Conservation (phyloP, 2,888 invertebrate species). For the Ctena decussata region DNA sequence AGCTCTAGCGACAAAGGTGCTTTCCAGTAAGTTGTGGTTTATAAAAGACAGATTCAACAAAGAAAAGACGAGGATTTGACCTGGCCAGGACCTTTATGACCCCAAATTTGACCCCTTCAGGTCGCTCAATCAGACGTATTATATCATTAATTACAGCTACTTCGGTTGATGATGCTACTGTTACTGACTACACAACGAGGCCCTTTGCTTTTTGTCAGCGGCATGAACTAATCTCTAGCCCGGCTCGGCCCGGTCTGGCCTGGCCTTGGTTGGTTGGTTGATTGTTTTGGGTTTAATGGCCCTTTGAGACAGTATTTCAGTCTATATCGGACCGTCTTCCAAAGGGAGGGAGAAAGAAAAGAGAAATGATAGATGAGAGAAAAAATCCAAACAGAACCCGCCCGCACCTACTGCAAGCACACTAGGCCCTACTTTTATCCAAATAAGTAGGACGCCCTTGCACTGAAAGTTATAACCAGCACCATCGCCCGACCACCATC, state of each 20-base stretch:
- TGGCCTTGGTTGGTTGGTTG: too few relatives aligned
- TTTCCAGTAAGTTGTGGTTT: background rate
- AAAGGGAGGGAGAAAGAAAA: too few relatives aligned
- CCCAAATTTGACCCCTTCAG: background rate
- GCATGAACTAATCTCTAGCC: background rate
- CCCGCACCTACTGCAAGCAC: too few relatives aligned
- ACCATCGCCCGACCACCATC: too few relatives aligned
- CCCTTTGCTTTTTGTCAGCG: background rate
- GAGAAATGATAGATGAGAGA: too few relatives aligned
- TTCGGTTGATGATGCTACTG: background rate
- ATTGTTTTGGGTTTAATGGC: background rate
- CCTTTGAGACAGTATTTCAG: background rate
- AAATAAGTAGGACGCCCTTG: too few relatives aligned
- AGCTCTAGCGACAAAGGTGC: background rate
- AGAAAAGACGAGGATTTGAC: background rate
- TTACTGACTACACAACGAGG: background rate
- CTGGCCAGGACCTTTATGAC: background rate
- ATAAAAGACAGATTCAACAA: background rate
- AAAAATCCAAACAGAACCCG: too few relatives aligned
- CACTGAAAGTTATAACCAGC: too few relatives aligned
- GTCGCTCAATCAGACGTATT: background rate
- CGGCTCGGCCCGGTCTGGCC: background rate
- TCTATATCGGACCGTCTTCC: too few relatives aligned
- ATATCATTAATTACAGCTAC: background rate
- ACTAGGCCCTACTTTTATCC: too few relatives aligned